Base-by-base conservation (phyloP, 2,888 invertebrate genomes). In the Ochropacha duplaris region DNA sequence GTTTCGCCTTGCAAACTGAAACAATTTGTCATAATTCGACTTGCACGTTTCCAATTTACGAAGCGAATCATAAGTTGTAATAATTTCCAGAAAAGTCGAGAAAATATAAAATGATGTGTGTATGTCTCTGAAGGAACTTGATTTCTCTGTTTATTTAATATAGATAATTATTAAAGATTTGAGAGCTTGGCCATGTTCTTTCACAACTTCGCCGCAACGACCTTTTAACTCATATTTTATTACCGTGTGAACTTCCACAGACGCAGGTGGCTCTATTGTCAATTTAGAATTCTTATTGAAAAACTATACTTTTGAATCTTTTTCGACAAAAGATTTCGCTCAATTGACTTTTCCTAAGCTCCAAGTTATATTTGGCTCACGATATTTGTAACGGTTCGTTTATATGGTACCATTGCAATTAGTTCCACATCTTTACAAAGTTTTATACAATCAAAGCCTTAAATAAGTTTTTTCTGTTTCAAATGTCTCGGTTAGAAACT, bases 161-260 rank as follows among this genome's bases (percentile, higher is more conserved):
- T 44, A n/a, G n/a, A n/a, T n/a, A 6, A 16, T 44, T 44, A 44
- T 19, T 39, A 16, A 1, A 39, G 5, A 1, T 8, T 16, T 16
- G 12, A 31, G 31, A n/a, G n/a, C n/a, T 31, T 12, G 31, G 0
- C 12, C 2, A 12, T 31, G 31, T 56, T 51, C 44, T 50, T 44
- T 57, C 52, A 49, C 22, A 57, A 57, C 56, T 58, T 14, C 61
- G 63, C 65, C 63, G 64, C n/a, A n/a, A 64, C 61, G 63, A 55
- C 49, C 68, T 59, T 70, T 71, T 72, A 76, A 75, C 67, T 74
- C 65, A 72, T 76, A 79, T 72, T 81, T 83, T 84, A 85, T 81
- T 72, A 73, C 76, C 84, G 80, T 86, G 86, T 84, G 86, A 86
- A 86, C 78, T 68, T 72, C 68, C 67, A 65, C 58, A 57, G 55